Base-by-base conservation (phyloP, 92 coral and sea anemone genomes). In the Palythoa grandiflora region DNA sequence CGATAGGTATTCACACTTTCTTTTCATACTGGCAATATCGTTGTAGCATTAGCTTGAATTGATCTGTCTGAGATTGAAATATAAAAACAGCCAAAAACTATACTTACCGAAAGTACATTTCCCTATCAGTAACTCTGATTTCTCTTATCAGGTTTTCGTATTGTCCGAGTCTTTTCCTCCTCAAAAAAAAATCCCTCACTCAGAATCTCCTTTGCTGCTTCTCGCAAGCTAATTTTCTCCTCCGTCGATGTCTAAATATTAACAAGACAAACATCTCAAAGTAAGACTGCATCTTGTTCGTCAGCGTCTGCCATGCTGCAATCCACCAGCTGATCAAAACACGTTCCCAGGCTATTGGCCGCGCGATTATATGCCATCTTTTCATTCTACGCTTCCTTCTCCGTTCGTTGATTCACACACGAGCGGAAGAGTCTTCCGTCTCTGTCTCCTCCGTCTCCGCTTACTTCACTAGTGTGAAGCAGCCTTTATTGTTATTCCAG, bases 401-500 rank as follows among this genome's bases (percentile, higher is more conserved):
- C 28, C 28, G 28, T 28, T 28, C 28, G 28, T 28, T 28, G 28
- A 28, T 28, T 28, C 28, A 28, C 28, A 28, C 28, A 28, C 28
- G 28, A 28, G 28, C 28, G 28, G 28, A 28, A 28, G 28, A 28
- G 28, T 28, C 28, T 28, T 28, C 28, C 28, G 28, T 28, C 28
- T 28, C 28, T 28, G 28, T 28, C 28, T 28, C 28, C 28, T 28
- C 28, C 28, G 28, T 28, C 28, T 28, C 28, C 28, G 28, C 28
- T 28, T 28, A 28, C 28, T 28, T 28, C 28, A 28, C 28, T 28
- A 28, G 28, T 28, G 28, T 28, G 28, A 28, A 28, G 28, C 28
- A 0, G 28, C 28, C 28, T 28, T 71, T 89, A 52, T 60, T 85
- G 13, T 92, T 90, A 11, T 90, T 92, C 74, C 91, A 92, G 70